phyloP scores from a whole-genome alignment of 2,113 vertebrate species.

The Siniperca knerii region DNA sequence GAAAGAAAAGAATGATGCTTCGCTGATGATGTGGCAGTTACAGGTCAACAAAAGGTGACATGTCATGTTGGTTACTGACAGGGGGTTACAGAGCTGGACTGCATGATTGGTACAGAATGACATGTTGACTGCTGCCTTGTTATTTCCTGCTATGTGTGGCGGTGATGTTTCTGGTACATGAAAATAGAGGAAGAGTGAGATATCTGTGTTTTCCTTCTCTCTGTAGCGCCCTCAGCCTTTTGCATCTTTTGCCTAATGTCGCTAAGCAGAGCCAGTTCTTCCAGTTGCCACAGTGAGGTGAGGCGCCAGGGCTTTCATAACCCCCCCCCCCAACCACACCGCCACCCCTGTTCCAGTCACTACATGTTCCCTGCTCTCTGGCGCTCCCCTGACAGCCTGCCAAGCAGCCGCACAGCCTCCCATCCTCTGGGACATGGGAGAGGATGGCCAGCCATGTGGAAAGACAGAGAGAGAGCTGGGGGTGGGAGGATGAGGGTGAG shows the following conservation, averaged over 20 bases:
- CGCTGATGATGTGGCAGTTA: not conserved
- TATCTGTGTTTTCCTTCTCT: constrained; percentile 36
- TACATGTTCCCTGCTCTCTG: constrained; percentile 80
- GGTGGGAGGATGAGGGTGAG: constrained; percentile 51
- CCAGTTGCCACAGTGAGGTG: constrained; percentile 51
- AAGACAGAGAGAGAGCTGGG: constrained; percentile 59
- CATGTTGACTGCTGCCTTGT: constrained; percentile 24
- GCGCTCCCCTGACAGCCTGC: constrained; percentile 82
- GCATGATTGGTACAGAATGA: constrained; percentile 44
- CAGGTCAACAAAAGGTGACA: constrained; percentile 29
- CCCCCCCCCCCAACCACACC: not conserved
- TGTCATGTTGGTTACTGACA: constrained; percentile 32
- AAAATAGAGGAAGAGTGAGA: constrained; percentile 33
- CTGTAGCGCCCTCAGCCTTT: constrained; percentile 12
- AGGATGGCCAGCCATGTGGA: constrained; percentile 82
- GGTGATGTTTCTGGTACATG: not conserved
- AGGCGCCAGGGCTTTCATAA: constrained; percentile 53
- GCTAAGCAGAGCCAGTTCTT: constrained; percentile 45
- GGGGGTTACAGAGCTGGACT: constrained; percentile 1
- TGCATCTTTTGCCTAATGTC: constrained; percentile 35
- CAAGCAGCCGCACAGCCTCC: constrained; percentile 79
- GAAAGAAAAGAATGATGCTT: constrained; percentile 11
- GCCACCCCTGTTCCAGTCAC: constrained; percentile 77
- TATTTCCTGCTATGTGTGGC: constrained; percentile 27
- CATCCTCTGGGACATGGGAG: constrained; percentile 79